Base-by-base conservation (phyloP, 1,140 invertebrate species). In the Mercenaria mercenaria region DNA sequence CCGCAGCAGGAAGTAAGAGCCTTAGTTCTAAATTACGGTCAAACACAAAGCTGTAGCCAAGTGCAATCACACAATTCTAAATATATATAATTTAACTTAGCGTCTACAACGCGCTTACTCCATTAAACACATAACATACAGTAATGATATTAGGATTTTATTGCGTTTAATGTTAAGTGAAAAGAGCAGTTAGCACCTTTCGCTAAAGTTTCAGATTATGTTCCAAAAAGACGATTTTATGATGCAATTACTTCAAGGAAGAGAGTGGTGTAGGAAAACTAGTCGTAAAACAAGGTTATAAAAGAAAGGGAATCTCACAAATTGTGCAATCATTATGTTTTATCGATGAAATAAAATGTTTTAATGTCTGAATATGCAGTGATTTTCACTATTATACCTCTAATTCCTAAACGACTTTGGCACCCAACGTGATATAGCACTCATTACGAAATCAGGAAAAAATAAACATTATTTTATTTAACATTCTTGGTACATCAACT, bases 261-360 rank as follows among this genome's bases (percentile, higher is more conserved):
- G 34, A 82, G 50, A 82, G 52, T 82, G 2, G 61, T 72, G 82
- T 52, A 85, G 23, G 26, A 84, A 85, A 72, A 85, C 80, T 15
- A 29, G 64, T 85, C 56, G 64, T 85, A 72, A 85, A 85, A 56
- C 37, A 41, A 47, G 52, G n/a, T 43, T 72, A 67, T 72, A 29
- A 61, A 76, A 76, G 67, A 72, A 39, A 47, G 39, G 74, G 39
- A 72, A 72, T 74, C 29, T 74, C 82, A 50, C 64, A 67, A 85
- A 85, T 85, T 85, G 82, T 50, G 32, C 82, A 85, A 72, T 85
- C 37, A 85, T 67, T 74, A 72, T 72, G 64, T 85, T 85, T 85
- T 85, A 85, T 85, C 67, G 43, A 72, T 47, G 37, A 50, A 61
- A 72, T 85, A 85, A 85, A 85, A 29, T 50, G 59, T 43, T 13